A percentile compares a stretch with the other conserved stretches of the same genome.
Conservation (phyloP, 64 coral and sea anemone genomes). For the Catalaphyllia jardinei region DNA sequence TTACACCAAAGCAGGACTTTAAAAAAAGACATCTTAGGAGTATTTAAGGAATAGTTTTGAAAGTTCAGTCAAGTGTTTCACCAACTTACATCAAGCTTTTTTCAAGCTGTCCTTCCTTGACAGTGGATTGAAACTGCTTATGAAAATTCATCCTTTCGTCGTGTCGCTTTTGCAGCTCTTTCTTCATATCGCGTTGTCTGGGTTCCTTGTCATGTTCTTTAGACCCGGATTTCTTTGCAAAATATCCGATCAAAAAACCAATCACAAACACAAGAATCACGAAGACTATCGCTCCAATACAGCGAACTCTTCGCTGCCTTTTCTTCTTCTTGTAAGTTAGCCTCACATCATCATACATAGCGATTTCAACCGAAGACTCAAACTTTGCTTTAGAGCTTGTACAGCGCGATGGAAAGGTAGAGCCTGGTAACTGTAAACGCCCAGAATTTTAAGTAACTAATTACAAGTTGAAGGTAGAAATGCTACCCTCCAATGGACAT, state of each 20-base stretch:
- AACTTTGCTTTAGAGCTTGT: background rate
- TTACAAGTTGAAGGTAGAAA: background rate
- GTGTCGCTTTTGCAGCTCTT: background rate
- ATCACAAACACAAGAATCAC: conserved; percentile 44
- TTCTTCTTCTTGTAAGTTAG: conserved; percentile 52
- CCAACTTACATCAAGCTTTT: conserved; percentile 54
- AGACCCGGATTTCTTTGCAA: background rate
- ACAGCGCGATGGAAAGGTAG: background rate
- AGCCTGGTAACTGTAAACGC: background rate
- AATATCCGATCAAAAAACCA: conserved; percentile 76
- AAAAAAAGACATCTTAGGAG: too few relatives aligned
- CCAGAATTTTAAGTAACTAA: too few relatives aligned
- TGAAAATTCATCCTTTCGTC: conserved; percentile 1
- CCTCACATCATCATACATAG: conserved; percentile 19
- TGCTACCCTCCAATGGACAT: background rate
- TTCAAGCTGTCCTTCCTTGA: conserved; percentile 29
- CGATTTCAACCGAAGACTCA: background rate
- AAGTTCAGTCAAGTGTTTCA: background rate
- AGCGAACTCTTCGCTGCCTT: conserved; percentile 37
- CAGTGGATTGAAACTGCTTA: conserved; percentile 22
- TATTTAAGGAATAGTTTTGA: background rate
- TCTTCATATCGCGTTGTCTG: background rate
- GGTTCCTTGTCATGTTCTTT: background rate
- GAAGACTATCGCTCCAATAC: conserved; percentile 37
- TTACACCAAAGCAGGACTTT: background rate